These are phyloP conservation scores for Pyxicephalus adspersus DNA, from an alignment of 2,113 vertebrate genomes.

Conservation along the genomic window DNA sequence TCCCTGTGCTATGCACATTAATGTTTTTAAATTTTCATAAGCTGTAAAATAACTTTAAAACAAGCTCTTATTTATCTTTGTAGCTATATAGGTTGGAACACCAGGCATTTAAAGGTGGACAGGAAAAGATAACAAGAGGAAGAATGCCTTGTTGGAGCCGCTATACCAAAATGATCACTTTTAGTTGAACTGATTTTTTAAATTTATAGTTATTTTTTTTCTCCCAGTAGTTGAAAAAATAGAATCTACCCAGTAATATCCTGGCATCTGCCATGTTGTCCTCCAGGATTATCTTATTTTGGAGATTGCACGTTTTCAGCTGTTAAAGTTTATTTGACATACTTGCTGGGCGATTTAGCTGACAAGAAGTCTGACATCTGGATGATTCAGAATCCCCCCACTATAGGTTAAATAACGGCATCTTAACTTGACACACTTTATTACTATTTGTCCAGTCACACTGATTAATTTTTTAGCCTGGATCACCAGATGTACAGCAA, in stretches of 20 bases:
- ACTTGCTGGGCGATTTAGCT: background rate
- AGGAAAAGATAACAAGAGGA: no score
- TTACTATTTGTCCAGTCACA: background rate
- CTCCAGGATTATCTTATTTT: slow-evolving; percentile 22
- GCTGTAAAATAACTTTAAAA: no score
- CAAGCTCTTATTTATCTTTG: no score
- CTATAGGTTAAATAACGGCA: background rate
- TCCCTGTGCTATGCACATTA: no score
- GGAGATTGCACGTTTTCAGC: slow-evolving; percentile 22
- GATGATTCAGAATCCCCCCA: slow-evolving; percentile 17
- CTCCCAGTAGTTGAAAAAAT: no score
- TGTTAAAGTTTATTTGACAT: background rate
- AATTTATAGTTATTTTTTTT: no score
- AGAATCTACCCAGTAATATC: background rate
- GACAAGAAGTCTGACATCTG: slow-evolving; percentile 44
- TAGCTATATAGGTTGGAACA: no score
- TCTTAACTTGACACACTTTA: slow-evolving; percentile 21
- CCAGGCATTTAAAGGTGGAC: no score
- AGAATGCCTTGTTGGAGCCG: no score
- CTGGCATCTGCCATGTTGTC: slow-evolving; percentile 17
- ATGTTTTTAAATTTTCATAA: no score
- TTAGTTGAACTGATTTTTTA: no score
- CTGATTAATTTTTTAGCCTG: slow-evolving; percentile 13
- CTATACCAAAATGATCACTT: no score
- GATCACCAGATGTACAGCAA: background rate